Base-by-base conservation (phyloP, 2,797 vertebrate genomes). In the Rhincodon typus region DNA sequence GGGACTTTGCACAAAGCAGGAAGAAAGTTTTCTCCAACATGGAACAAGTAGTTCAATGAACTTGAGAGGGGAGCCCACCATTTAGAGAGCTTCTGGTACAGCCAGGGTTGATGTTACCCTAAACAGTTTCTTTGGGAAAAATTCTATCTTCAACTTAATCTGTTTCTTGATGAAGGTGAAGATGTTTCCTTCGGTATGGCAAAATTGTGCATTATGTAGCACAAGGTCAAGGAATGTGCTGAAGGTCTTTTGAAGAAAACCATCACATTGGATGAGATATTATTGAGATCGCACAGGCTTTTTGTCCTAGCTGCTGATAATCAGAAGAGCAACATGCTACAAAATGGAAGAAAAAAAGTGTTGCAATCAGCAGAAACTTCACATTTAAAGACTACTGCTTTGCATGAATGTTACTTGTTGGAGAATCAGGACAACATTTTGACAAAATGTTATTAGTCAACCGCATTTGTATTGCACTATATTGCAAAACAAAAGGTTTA, bases 381-480 rank as follows among this genome's bases (percentile, higher is more conserved):
- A 70, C 66, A 70, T 46, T 27, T 25, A 46, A 94, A 19, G 34
- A 70, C 87, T 19, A 25, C 13, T 30, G 57, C 27, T 90, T 90
- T 17, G 38, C 23, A 25, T 38, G 67, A 23, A 30, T 94, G n/a
- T 13, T 70, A 70, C 25, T 7, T 70, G 38, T 1, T 42, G 42
- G n/a, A 70, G 91, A 94, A 70, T 69, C 34, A 46, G 91, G 69
- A 21, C 62, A 94, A 94, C n/a, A 94, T 12, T 94, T 94, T 94
- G 66, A 94, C 3, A 25, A 94, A 94, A 69, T 94, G 27, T 93
- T 23, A 93, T 93, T 67, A 93, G 25, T 69, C 66, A 70, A 21
- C 38, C 69, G 17, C 12, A 69, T 67, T 70, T 46, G 25, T 46
- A 94, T 46, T 94, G 91, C 67, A 70, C n/a, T 13, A 46, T 42